Base-by-base conservation (phyloP, 30 jellyfish, hydroid and myxozoan species). In the Euphysa ruthae region DNA sequence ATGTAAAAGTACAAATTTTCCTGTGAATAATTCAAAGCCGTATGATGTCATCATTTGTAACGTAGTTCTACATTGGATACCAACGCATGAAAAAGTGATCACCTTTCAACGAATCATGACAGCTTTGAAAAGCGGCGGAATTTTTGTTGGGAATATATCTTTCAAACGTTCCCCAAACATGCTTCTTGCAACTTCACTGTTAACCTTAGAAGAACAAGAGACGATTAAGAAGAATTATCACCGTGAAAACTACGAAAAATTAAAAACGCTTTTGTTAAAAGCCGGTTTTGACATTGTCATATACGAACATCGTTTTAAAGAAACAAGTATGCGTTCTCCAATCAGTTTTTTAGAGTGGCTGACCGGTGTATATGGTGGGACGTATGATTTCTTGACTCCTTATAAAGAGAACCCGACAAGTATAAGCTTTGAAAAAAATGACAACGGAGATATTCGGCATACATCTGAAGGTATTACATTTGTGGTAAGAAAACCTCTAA, bases 1-100 rank as follows among this genome's bases (percentile, higher is more conserved):
- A 24, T 70, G 81, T n/a, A 80, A 73, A 32, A 72, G 92, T 30
- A 58, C 43, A 33, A 68, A 71, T 10, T 62, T 80, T 26, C 70
- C 85, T 22, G 30, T 24, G 12, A 52, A 32, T 13, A 55, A 72
- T 10, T 14, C 31, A 20, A 55, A 70, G 5, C 56, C 55, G 32
- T 80, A 49, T 62, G 93, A 80, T 71, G 50, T 28, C 13, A 23
- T 72, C 13, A 20, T 73, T 24, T 54, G 82, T 58, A 80, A 60
- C 42, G 76, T 52, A 16, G 93, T 69, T 19, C 49, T 80, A 24
- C 93, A 80, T 61, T 80, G 93, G 93, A 71, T 80, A n/a, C 83
- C 88, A 4, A 46, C 65, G 7, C 81, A 44, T 16, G 93, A 80
- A 26, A 64, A 77, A 43, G 15, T 60, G 26, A 27, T 34, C 6